Evolutionary conservation across 2,888 invertebrate species (phyloP), one percentile per base, ranked within the genome.

Genomic region (Tachina grossa): DNA sequence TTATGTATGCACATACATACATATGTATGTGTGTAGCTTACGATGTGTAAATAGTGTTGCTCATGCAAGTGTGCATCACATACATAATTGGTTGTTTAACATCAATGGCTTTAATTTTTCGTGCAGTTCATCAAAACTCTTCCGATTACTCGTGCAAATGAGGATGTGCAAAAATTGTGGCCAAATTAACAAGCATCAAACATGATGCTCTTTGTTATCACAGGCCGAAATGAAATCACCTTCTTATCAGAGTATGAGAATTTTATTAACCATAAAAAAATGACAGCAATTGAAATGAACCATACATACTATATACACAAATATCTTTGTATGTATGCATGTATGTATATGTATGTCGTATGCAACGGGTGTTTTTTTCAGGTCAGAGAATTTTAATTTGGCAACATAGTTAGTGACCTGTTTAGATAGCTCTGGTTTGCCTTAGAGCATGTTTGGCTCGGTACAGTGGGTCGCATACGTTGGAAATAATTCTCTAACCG

Each of bases 31-130:
- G 4, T 2, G n/a, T n/a, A n/a, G n/a, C 4, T 4, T 51, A 16
- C n/a, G n/a, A 31, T 51, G 16, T 16, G 13, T 39, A n/a, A 31
- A 19, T 8, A 11, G 9, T 66, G 9, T 47, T 31, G 0, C 43
- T 47, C 43, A 61, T 19, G 53, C 14, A 55, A 63, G 47, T 65
- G 63, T 55, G 71, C 9, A 39, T 47, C 31, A 66, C 47, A 57
- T 8, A 65, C 47, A 55, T 79, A 79, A 79, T 79, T 79, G 79
- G 79, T 19, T 63, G 55, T 78, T 71, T 78, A 61, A 16, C 11
- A 53, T 69, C 61, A 71, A 6, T 61, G 63, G 41, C 43, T n/a
- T 31, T 65, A 39, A 43, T 19, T 13, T 76, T 31, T 43, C 47
- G 53, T 13, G 49, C 49, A 68, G 57, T 5, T 9, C 53, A n/a